Evolutionary conservation across 2,888 invertebrate species (phyloP), one percentile per base, ranked within the genome.

Genomic region (Rhingia campestris): DNA sequence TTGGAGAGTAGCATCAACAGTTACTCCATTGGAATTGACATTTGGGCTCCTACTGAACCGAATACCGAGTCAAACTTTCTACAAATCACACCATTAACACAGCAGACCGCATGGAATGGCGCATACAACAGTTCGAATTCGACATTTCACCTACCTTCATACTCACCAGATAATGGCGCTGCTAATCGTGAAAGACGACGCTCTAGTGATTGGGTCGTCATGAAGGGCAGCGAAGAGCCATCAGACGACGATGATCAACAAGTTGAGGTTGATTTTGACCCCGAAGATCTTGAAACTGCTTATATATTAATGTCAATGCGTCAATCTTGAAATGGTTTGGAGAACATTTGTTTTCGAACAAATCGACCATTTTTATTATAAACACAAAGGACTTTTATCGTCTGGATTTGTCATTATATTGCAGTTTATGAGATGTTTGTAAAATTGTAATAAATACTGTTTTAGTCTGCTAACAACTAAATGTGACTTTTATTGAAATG

Each of bases 131-230:
- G 22, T 2, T 22, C 22, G 22, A 22, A 22, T 22, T 2, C 22
- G 22, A 2, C 22, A 22, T 22, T 22, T 22, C 22, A 22, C 22
- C 22, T 22, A n/a, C 58, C 59, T 12, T 63, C 76, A 39, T 80
- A 77, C 47, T 87, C 87, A 6, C 84, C 86, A 4, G 86, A 87
- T 56, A 63, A 61, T 59, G 82, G 79, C 7, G 70, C 33, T 58
- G 41, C 10, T n/a, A 47, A 56, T 39, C 69, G 45, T 35, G 61
- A 9, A 3, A 54, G 49, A 33, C 59, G 70, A 14, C 14, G 37
- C 0, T 70, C 59, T 0, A 41, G 61, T 4, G 77, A 77, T 56
- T 69, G 69, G 76, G 14, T 59, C 6, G 10, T 54, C 0, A 54
- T 76, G 32, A 76, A 59, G 12, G n/a, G 35, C 47, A 22, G 22